Base-by-base conservation (phyloP, 2,113 vertebrate genomes). In the Phoxinus phoxinus region DNA sequence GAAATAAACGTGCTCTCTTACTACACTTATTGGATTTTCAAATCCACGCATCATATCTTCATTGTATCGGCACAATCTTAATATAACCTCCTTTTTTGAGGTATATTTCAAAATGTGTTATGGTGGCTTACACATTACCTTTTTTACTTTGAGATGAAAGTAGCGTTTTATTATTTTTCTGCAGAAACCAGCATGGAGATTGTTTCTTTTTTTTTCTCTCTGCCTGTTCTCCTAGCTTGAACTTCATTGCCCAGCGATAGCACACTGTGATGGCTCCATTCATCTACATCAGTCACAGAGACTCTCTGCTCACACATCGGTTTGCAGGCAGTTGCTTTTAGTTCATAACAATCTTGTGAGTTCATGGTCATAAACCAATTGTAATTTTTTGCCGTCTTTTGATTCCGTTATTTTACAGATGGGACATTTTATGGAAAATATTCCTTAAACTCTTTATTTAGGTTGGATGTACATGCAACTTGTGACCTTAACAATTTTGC, bases 21-120 rank as follows among this genome's bases (percentile, higher is more conserved):
- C 21, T 81, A 83, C 51, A 83, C 46, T 27, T 72, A 37, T 6
- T 72, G 81, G 67, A 37, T 83, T 41, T 35, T 2, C 0, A 72
- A 51, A 83, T 56, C 48, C 65, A 72, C 25, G 48, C 27, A 37
- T 83, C 65, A 72, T 72, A 83, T 81, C 53, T 11, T 53, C 21
- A 58, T n/a, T 53, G 21, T 30, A 46, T 53, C 51, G 21, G 63
- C 65, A 73, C 58, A 44, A 75, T 80, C 30, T 72, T 63, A 63
- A 63, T 67, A 5, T 46, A 5, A 25, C 41, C 69, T 30, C 37
- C 15, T 25, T 51, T 76, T 80, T 56, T 59, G 23, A 59, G 32
- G 53, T 74, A 8, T 81, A 4, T 41, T 58, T 37, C 17, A 35
- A 53, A 53, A 85, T 27, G 25, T 21, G 82, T 32, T 71, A 23